Evolutionary conservation across 2,113 vertebrate genomes (phyloP), one percentile per base, ranked within the genome.

Genomic region (Istiophorus platypterus): DNA sequence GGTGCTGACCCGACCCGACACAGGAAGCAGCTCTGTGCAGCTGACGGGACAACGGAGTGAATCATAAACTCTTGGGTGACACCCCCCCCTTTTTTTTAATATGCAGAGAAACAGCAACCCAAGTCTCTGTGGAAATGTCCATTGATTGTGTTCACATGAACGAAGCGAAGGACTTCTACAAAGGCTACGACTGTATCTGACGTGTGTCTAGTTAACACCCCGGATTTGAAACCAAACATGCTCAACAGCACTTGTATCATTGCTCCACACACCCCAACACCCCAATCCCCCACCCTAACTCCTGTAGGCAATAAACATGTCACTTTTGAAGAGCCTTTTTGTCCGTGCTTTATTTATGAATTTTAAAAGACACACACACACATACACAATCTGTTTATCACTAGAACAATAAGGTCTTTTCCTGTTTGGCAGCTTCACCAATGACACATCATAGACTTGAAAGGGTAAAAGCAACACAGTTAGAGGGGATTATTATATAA

Each of bases 241-340:
- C 39, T 82, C 31, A 82, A 9, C 57, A 72, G 37, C 69, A 76
- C 49, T 34, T 76, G 74, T 78, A 15, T 78, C 78, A 77, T 84
- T 29, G 54, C 14, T 62, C 31, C 59, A 27, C 64, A 0, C 71
- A 17, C 45, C 14, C 57, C 31, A 54, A 27, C 64, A 0, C 71
- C 26, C 45, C 42, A 11, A 63, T 31, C 8, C 78, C n/a, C 47
- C 6, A 58, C 9, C 31, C 42, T 75, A 37, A 20, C 37, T 68
- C 58, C 26, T 87, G 63, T 62, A 80, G 86, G 86, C 88, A 92
- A 93, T 92, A 93, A 93, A 92, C 76, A 70, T 42, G 42, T 78
- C 69, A 13, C 72, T 89, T 82, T 86, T 56, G 1, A 61, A 57
- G 29, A 78, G 26, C 63, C 11, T n/a, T 20, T 34, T 29, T 39